A percentile compares a stretch with the other conserved stretches of the same genome.
Evolutionary conservation across 2,113 vertebrate genomes (phyloP).

Genomic region (Tichodroma muraria): DNA sequence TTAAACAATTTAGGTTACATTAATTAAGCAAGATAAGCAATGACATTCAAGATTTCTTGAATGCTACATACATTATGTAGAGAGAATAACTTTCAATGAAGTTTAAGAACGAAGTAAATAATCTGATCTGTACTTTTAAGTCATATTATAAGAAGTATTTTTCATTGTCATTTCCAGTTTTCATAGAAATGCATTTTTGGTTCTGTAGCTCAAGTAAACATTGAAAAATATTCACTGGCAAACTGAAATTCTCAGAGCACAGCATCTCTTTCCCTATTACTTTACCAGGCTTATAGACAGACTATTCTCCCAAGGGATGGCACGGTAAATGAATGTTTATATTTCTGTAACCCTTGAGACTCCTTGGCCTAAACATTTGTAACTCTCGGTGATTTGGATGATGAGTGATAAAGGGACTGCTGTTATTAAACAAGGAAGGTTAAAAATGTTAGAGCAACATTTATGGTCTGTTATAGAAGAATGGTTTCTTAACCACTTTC

Average conservation of each 20-base stretch:
- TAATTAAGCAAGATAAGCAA: slow-evolving; percentile 31
- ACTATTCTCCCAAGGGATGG: not conserved
- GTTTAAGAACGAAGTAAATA: not conserved
- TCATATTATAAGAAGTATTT: not conserved
- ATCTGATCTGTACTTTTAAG: not conserved
- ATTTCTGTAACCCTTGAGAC: slow-evolving; percentile 45
- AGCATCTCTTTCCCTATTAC: not conserved
- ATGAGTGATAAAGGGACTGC: not conserved
- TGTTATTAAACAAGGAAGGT: not conserved
- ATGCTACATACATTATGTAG: not conserved
- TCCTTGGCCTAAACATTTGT: slow-evolving; percentile 33
- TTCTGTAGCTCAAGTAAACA: not conserved
- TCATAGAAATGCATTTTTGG: not conserved
- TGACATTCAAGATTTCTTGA: not conserved
- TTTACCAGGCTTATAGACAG: not conserved
- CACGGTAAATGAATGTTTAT: slow-evolving; percentile 44
- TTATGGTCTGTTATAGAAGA: not conserved
- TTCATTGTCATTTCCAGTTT: not conserved
- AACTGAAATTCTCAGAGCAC: not conserved
- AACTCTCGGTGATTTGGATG: slow-evolving; percentile 4
- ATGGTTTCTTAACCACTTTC: not conserved
- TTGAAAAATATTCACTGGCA: not conserved
- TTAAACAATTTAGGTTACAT: not conserved
- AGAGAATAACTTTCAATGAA: not conserved
- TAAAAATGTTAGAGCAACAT: not conserved